Evolutionary conservation across 2,888 invertebrate species (phyloP), one percentile per base, ranked within the genome.

Genomic region (Adelphocoris suturalis): DNA sequence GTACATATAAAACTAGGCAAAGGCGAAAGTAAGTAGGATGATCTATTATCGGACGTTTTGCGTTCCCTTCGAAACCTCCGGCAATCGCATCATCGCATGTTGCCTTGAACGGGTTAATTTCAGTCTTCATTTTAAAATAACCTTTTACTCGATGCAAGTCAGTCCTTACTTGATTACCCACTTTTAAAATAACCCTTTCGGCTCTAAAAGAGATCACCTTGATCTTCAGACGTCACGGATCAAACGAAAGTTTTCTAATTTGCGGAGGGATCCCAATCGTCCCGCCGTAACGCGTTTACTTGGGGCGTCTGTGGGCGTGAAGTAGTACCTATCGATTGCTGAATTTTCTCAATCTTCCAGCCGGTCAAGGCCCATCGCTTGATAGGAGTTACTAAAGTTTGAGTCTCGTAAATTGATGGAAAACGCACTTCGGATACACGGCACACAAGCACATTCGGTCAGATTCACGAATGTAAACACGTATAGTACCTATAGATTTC

Each of bases 41-140:
- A 4, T 37, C 37, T 37, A 37, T 37, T 37, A 7, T 7, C 2
- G 3, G 37, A 37, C 37, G 37, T 37, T 37, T 37, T 37, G 37
- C 3, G 52, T 52, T 52, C 52, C 16, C 19, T 68, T 68, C 23
- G 23, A 27, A 23, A 68, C 68, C 23, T 37, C 37, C 37, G 68
- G 68, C 68, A 12, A 68, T 68, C 68, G 23, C 23, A 68, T 68
- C 11, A 68, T 68, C 68, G 12, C 68, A 57, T 57, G 68, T 68
- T 68, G 68, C 68, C 68, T 68, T 68, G 68, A 68, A 68, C 68
- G 68, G 27, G 68, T 68, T 68, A 68, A 68, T 68, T 68, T 68
- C 68, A 68, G 68, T 68, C 68, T 68, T 68, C 68, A 68, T 68
- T 68, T 68, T 23, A 68, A 23, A 68, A 68, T 23, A 68, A 68